Evolutionary conservation across 2,797 vertebrate species (phyloP).

Genomic region (Australoheros facetus): DNA sequence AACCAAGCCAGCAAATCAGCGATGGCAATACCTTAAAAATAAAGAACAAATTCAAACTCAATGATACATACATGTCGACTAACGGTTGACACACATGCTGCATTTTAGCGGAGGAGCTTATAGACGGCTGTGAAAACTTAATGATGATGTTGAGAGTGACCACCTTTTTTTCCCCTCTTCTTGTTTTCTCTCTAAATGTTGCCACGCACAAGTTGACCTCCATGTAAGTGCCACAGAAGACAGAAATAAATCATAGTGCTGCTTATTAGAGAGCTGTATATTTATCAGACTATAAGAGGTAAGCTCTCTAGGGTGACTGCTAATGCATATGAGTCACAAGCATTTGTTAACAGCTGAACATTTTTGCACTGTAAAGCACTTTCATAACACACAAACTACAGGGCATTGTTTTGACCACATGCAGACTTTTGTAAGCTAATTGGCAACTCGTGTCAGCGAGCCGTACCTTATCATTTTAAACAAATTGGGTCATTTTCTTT

Average conservation of each 20-base stretch:
- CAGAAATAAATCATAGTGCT: slow-evolving; percentile 64
- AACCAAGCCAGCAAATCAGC: background rate
- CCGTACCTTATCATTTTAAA: slow-evolving; percentile 58
- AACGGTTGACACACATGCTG: background rate
- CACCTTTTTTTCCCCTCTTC: background rate
- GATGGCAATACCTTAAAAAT: background rate
- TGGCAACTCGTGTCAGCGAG: slow-evolving; percentile 49
- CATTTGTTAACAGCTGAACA: slow-evolving; percentile 57
- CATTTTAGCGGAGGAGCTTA: background rate
- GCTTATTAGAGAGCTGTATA: slow-evolving; percentile 71
- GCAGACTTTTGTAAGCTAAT: slow-evolving; percentile 65
- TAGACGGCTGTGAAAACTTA: slow-evolving; percentile 23
- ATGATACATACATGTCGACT: background rate
- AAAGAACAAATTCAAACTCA: background rate
- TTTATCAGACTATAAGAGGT: slow-evolving; percentile 67
- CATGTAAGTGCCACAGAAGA: slow-evolving; percentile 49
- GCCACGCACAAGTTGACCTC: slow-evolving; percentile 60
- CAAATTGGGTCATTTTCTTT: slow-evolving; percentile 68
- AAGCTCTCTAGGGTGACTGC: slow-evolving; percentile 64
- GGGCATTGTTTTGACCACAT: slow-evolving; percentile 64
- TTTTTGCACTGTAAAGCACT: slow-evolving; percentile 66
- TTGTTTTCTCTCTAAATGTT: slow-evolving; percentile 52
- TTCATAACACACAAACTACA: slow-evolving; percentile 43
- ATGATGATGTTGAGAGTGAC: slow-evolving; percentile 34
- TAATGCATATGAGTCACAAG: slow-evolving; percentile 60